These are phyloP conservation scores for Nyctibius grandis DNA, from an alignment of 2,797 vertebrate species.

Conservation along the genomic window DNA sequence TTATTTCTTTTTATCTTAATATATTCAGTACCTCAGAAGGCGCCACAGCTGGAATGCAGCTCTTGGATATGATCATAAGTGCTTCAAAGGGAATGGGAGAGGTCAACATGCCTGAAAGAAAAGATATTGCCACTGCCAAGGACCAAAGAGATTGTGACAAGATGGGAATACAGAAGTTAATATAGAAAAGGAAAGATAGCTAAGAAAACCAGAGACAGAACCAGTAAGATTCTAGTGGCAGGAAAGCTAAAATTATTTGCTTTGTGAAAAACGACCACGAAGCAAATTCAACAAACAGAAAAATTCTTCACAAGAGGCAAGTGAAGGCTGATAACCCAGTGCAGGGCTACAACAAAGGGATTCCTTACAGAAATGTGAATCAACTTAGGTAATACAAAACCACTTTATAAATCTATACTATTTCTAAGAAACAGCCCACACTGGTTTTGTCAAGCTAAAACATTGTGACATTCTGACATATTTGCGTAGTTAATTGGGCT, in stretches of 20 bases:
- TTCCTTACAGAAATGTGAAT: not conserved
- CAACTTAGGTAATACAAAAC: not conserved
- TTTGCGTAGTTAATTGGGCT: not conserved
- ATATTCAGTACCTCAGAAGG: constrained; percentile 64
- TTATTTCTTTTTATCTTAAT: constrained; percentile 66
- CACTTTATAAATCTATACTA: not conserved
- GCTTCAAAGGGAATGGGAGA: constrained; percentile 56
- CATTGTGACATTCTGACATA: not conserved
- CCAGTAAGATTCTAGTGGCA: not conserved
- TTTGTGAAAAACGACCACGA: not conserved
- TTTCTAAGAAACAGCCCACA: not conserved
- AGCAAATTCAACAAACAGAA: not conserved
- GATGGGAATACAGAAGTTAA: constrained; percentile 4
- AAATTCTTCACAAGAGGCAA: not conserved
- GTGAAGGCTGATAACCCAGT: not conserved
- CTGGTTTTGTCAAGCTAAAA: not conserved
- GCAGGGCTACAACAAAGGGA: not conserved
- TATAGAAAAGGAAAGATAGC: not conserved
- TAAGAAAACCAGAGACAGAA: not conserved
- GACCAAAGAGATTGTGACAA: constrained; percentile 50
- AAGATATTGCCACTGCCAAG: constrained; percentile 57
- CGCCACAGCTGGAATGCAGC: constrained; percentile 65
- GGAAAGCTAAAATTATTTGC: not conserved
- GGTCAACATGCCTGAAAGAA: constrained; percentile 54
- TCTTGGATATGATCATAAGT: constrained; percentile 42